A percentile compares a stretch with the other conserved stretches of the same genome.
These are phyloP conservation scores for Acanthopagrus latus DNA, from an alignment of 2,797 vertebrate genomes.

Conservation along the genomic window DNA sequence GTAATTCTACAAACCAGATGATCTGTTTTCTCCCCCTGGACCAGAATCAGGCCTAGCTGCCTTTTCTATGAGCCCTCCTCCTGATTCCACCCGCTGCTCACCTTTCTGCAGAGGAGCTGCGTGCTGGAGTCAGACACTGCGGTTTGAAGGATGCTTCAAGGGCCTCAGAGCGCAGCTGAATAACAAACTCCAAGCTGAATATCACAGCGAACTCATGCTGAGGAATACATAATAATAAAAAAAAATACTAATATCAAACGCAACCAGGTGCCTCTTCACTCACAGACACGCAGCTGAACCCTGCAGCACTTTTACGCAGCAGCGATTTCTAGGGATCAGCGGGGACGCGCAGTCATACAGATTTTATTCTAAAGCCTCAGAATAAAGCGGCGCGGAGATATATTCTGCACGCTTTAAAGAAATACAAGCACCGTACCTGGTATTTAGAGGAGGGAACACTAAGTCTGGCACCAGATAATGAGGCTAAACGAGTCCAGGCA, in stretches of 20 bases:
- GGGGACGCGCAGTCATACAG: slow-evolving; percentile 2
- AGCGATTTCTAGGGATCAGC: background rate
- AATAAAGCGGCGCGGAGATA: background rate
- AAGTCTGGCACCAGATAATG: background rate
- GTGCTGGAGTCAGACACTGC: slow-evolving; percentile 14
- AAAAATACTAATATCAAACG: background rate
- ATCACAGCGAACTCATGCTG: background rate
- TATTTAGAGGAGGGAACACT: background rate
- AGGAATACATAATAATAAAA: no score
- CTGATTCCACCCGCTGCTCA: slow-evolving; percentile 7
- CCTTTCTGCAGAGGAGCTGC: slow-evolving; percentile 23
- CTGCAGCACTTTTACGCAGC: slow-evolving; percentile 53
- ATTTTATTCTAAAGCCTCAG: background rate
- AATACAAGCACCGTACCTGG: slow-evolving; percentile 34
- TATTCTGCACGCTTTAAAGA: rapidly evolving
- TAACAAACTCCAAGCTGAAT: background rate
- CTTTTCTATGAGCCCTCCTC: background rate
- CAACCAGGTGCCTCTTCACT: background rate
- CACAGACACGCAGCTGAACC: background rate
- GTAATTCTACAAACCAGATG: slow-evolving; percentile 34
- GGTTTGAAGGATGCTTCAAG: background rate
- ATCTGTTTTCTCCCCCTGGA: background rate
- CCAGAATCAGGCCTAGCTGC: slow-evolving; percentile 9
- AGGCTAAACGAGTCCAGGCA: background rate
- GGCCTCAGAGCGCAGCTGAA: slow-evolving; percentile 14